Base-by-base conservation (phyloP, 2,797 vertebrate species). In the Prunella strophiata region DNA sequence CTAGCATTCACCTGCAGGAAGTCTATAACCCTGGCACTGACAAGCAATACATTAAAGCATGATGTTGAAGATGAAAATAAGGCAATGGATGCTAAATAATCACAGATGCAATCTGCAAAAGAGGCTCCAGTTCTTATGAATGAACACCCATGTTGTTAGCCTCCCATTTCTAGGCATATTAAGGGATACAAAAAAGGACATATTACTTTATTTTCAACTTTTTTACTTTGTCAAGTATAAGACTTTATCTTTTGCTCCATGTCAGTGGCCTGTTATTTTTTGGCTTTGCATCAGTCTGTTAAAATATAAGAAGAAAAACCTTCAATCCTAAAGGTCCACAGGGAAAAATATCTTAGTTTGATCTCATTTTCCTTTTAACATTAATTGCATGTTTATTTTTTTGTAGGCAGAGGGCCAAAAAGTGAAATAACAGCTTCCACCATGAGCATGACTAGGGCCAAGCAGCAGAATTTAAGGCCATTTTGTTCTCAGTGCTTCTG, bases 301-400 rank as follows among this genome's bases (percentile, higher is more conserved):
- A 63, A 16, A 85, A 66, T 29, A 90, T 70, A 36, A 85, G 50
- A 29, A 66, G 62, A 40, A 79, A 94, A 94, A 50, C 23, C 26
- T 91, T 88, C 68, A 45, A 30, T 80, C 32, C 61, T 74, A 68
- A 88, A 83, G 40, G 54, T 70, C 90, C 38, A 65, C 42, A 65
- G 38, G 72, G 59, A 71, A 85, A 63, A 62, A 16, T 9, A 68
- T 38, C 52, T 83, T 77, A 19, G 42, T 89, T 92, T 78, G 78
- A 76, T 67, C 65, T 45, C 23, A 52, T 91, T 93, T 91, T 72
- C 48, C 55, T 76, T 92, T 92, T 87, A 85, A 76, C 11, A 77
- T 68, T 61, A 92, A 82, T 73, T 83, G 21, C 43, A 45, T 58
- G 32, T 48, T 95, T 84, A 66, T 9, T 76, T 96, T 96, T 91